Base-by-base conservation (phyloP, 2,113 vertebrate species). In the Ceyx cyanopectus region DNA sequence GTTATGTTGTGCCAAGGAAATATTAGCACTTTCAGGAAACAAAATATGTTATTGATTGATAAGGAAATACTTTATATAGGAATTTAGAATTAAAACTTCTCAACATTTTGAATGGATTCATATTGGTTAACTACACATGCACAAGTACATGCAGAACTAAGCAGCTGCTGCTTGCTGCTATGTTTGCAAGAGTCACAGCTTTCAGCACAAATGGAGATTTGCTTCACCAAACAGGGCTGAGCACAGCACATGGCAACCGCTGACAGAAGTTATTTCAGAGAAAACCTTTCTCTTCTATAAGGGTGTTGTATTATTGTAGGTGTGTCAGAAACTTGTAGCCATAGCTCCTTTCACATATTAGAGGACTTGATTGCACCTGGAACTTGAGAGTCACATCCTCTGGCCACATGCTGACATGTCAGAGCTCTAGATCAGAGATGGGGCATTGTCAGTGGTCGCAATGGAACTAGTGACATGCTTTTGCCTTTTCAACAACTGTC, bases 401-500 rank as follows among this genome's bases (percentile, higher is more conserved):
- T 73, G 85, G 60, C 78, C 93, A 89, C 91, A 53, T 11, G 26
- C 46, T 84, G 81, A 57, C 7, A 2, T 7, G 56, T 32, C 14
- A 3, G 62, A 68, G 54, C 77, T 89, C 50, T 78, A 61, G 30
- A 45, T 86, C 91, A 85, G 34, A 78, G 87, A 65, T 5, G 26
- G 76, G 73, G 73, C 40, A 67, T 46, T 80, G 60, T 23, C 63
- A 92, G 81, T 7, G 6, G 86, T 73, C 90, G 89, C 50, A 46
- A 11, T 1, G 5, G 67, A 68, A 43, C 78, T 81, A 79, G 14
- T 51, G 68, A 89, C 85, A 69, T 85, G 70, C 45, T 75, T 95
- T 92, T 81, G 72, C 72, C 75, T 93, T 89, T 89, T 91, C 90
- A 90, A 75, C 87, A 95, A 40, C 83, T 92, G 58, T 66, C 91